A percentile compares a stretch with the other conserved stretches of the same genome.
Conservation (phyloP, 2,113 vertebrate genomes). For the Hassar affinis region DNA sequence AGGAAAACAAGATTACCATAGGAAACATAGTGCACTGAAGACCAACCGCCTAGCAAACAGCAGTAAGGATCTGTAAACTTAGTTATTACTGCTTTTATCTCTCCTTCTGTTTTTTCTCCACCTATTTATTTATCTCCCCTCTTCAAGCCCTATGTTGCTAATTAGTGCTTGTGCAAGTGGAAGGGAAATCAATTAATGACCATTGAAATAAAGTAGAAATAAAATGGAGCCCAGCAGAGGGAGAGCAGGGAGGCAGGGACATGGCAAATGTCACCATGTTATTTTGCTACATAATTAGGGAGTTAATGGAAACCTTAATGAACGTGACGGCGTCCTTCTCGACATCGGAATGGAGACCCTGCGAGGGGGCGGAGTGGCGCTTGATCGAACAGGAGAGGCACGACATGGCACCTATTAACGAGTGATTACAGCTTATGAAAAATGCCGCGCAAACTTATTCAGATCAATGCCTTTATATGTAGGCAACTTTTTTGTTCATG, state of each 20-base stretch:
- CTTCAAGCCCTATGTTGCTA: not conserved
- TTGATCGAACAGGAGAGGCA: constrained; percentile 24
- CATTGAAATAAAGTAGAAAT: constrained; percentile 48
- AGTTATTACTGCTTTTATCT: not conserved
- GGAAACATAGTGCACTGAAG: not conserved
- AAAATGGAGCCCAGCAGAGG: constrained; percentile 30
- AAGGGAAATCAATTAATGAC: constrained; percentile 52
- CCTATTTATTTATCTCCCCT: not conserved
- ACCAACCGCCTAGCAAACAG: not conserved
- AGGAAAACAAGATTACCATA: not conserved
- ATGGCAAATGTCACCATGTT: constrained; percentile 35
- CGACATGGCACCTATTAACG: not conserved
- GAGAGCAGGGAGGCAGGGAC: constrained; percentile 26
- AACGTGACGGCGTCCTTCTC: constrained; percentile 46
- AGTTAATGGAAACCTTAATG: constrained; percentile 66
- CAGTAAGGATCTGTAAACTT: not conserved
- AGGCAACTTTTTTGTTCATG: not conserved
- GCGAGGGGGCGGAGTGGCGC: not conserved
- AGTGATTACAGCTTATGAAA: not conserved
- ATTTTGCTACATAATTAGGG: constrained; percentile 56
- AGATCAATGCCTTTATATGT: constrained; percentile 1
- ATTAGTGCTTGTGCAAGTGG: constrained; percentile 11
- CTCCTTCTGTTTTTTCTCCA: not conserved
- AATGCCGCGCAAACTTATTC: not conserved
- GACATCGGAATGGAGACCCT: not conserved